Base-by-base conservation (phyloP, 1,140 invertebrate genomes). In the Coptotermes formosanus region DNA sequence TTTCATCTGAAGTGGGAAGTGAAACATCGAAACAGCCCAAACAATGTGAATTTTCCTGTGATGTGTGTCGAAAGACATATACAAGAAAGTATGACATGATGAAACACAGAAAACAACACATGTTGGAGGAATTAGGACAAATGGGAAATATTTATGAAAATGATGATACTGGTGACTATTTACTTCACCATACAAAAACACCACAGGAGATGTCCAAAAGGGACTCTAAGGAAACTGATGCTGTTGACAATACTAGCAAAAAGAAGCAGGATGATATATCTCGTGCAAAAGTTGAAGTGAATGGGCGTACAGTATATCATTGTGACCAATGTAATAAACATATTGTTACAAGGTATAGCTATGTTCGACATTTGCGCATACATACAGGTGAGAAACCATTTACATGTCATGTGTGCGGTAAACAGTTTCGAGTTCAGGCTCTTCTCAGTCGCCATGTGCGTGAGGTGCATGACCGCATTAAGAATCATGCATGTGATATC, bases 341-440 rank as follows among this genome's bases (percentile, higher is more conserved):
- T 85, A 89, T 95, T 45, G 92, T 92, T 87, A 93, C 93, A 4
- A 90, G 92, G 0, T 93, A 94, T 86, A 93, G 93, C 0, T 94
- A 93, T 88, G 88, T 93, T 23, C 93, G 92, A 90, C 94, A 95
- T 87, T 91, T 92, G 87, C 91, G 93, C 9, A 94, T 94, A 52
- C 95, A 96, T 89, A 95, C 94, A 3, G 95, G 95, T 25, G 95
- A 96, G 89, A 93, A 95, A 86, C 94, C 94, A 4, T 96, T 93
- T 88, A 93, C 93, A 45, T 97, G 96, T 88, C 93, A 94, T 87
- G 89, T 95, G 3, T 96, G 95, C 89, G 95, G 95, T 0, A 96
- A 95, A 89, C 93, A 94, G 86, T 97, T 96, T 89, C 91, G 94
- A 32, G 92, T 94, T 25, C 92, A 92, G 3, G 92, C 93, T 88